These are phyloP conservation scores for Monochamus alternatus DNA, from an alignment of 2,888 invertebrate genomes.

Conservation along the genomic window DNA sequence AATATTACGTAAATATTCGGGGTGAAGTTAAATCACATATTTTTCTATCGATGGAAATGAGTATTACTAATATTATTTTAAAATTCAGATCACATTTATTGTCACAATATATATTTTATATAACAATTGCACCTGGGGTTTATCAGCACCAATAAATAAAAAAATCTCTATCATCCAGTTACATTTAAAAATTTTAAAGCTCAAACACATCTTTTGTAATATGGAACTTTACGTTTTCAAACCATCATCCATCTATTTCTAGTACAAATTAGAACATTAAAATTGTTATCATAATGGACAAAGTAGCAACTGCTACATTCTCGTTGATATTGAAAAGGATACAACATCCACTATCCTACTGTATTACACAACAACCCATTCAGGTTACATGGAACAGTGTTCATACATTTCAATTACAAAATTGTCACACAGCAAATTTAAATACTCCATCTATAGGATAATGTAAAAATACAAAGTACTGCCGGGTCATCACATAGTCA, in stretches of 20 bases:
- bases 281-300: conserved; percentile 56
- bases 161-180: conserved; percentile 51
- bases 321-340: conserved; percentile 65
- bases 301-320: conserved; percentile 51
- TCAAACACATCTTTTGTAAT: conserved; percentile 52
- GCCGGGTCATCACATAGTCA: conserved; percentile 59
- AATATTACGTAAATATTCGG: conserved; percentile 37
- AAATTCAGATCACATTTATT: conserved; percentile 54
- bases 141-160: conserved; percentile 46
- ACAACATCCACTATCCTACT: conserved; percentile 67
- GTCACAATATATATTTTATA: conserved; percentile 45
- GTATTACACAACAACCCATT: conserved; percentile 57
- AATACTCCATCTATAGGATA: conserved; percentile 56
- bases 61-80: conserved; percentile 43
- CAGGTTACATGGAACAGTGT: conserved; percentile 54
- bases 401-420: conserved; percentile 55
- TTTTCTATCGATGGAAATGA: conserved; percentile 45
- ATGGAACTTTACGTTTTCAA: conserved; percentile 49
- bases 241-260: conserved; percentile 36
- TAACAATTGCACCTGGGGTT: conserved; percentile 43
- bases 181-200: conserved; percentile 51
- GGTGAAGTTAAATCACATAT: conserved; percentile 32
- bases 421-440: conserved; percentile 57
- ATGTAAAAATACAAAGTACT: conserved; percentile 68
- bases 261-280: conserved; percentile 48